These are phyloP conservation scores for Protonibea diacanthus DNA, from an alignment of 2,797 vertebrate genomes.

Conservation along the genomic window DNA sequence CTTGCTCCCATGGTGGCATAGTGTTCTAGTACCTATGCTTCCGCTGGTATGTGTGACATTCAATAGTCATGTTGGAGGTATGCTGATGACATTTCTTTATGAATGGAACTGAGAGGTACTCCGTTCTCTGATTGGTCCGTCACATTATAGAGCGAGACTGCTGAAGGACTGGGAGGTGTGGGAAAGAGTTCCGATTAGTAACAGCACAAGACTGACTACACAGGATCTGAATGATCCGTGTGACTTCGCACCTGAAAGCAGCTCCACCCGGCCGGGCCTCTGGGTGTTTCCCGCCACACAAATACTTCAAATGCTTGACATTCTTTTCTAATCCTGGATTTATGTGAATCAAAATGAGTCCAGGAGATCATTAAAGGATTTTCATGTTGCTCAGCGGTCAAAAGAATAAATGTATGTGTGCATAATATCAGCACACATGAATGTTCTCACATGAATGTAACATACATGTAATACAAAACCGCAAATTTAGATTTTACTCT, in stretches of 20 bases:
- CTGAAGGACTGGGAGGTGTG: slow-evolving; percentile 16
- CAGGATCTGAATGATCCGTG: neutral
- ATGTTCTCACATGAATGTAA: neutral
- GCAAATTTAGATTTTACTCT: neutral
- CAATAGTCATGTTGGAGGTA: neutral
- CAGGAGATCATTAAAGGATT: accelerated
- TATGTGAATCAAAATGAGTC: neutral
- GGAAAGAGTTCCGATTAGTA: slow-evolving; percentile 7
- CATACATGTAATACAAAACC: neutral
- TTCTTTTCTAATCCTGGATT: slow-evolving; percentile 33
- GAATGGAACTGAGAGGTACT: neutral
- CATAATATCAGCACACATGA: neutral
- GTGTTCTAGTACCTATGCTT: neutral
- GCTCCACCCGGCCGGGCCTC: slow-evolving; percentile 29
- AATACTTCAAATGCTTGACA: slow-evolving; percentile 17
- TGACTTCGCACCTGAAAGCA: slow-evolving; percentile 21
- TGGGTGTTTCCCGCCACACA: slow-evolving; percentile 10
- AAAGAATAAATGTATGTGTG: neutral
- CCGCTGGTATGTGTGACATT: neutral
- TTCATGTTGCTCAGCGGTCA: neutral
- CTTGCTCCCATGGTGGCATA: neutral
- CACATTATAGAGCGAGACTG: too few species aligned
- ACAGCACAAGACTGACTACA: neutral
- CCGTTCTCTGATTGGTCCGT: neutral
- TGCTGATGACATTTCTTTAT: neutral